Percentiles rank a stretch among this genome's conserved stretches.
phyloP scores from a whole-genome alignment of 2,113 vertebrate genomes.

The Tupaia tana region DNA sequence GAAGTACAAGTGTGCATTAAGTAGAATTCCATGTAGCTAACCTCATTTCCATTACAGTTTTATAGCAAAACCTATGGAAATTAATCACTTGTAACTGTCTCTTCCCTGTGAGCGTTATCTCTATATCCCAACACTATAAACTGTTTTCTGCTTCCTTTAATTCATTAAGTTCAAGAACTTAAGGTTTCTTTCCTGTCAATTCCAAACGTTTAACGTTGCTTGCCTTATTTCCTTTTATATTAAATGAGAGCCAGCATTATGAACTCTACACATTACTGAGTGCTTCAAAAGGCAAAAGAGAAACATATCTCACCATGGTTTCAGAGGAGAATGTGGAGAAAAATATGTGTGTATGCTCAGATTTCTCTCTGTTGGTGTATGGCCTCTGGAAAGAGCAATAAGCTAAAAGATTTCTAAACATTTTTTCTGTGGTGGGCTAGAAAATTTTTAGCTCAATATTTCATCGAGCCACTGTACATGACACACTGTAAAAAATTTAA shows the following conservation, averaged over 20 bases:
- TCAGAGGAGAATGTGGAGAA: constrained; percentile 42
- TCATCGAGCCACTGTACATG: constrained; percentile 4
- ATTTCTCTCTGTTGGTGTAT: constrained; percentile 40
- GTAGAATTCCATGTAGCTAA: constrained; percentile 20
- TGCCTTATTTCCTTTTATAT: constrained; percentile 42
- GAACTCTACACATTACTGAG: constrained; percentile 13
- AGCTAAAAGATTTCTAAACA: background rate
- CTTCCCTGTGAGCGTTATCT: constrained; percentile 9
- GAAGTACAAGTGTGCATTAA: background rate
- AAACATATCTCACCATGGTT: constrained; percentile 8
- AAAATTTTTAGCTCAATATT: background rate
- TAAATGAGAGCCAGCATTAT: constrained; percentile 41
- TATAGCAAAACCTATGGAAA: constrained; percentile 8
- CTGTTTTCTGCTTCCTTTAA: background rate
- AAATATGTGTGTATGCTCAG: constrained; percentile 12
- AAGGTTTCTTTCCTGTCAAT: background rate
- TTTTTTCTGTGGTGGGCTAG: background rate
- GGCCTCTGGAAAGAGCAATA: background rate
- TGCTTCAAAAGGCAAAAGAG: constrained; percentile 56
- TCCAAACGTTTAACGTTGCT: constrained; percentile 20
- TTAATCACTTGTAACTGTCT: background rate
- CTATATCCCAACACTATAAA: background rate
- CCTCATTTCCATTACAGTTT: constrained; percentile 26
- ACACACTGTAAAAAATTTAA: background rate
- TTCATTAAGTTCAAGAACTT: background rate